Conservation (phyloP, 2,113 vertebrate genomes). For the Perca schrenkii region DNA sequence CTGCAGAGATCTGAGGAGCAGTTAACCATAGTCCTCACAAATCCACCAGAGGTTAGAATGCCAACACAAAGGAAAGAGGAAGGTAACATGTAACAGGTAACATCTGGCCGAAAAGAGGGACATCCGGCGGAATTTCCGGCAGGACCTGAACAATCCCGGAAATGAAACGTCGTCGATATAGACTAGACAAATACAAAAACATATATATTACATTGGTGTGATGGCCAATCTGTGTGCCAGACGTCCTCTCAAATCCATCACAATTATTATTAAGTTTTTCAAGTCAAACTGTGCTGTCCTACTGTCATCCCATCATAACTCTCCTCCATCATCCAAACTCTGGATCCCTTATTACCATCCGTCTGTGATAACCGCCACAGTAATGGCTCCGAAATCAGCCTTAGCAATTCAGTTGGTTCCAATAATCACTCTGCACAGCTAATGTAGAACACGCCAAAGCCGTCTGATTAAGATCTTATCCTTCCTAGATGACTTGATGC, state of each 20-base stretch:
- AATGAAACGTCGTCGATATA: no score
- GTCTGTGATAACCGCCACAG: slow-evolving; percentile 65
- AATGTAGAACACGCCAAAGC: slow-evolving; percentile 77
- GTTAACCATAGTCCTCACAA: no score
- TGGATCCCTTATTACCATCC: slow-evolving; percentile 72
- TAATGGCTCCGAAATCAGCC: slow-evolving; percentile 78
- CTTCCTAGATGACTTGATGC: slow-evolving; percentile 71
- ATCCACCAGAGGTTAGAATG: no score
- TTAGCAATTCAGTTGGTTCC: slow-evolving; percentile 74
- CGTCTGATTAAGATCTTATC: slow-evolving; percentile 83
- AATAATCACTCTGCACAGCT: slow-evolving; percentile 78
- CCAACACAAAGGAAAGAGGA: no score
- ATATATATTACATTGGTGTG: slow-evolving; percentile 3
- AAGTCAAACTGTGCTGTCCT: slow-evolving; percentile 29
- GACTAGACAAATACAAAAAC: not conserved
- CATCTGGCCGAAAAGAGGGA: no score
- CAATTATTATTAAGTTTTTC: slow-evolving; percentile 11
- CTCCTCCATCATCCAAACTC: slow-evolving; percentile 59
- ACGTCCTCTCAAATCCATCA: slow-evolving; percentile 16
- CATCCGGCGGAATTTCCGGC: no score
- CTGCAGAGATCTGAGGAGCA: no score
- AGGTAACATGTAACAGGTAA: no score
- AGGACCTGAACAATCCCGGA: no score
- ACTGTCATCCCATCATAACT: slow-evolving; percentile 55
- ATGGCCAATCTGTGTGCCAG: not conserved